These are phyloP conservation scores for Cecropterus lyciades DNA, from an alignment of 1,140 invertebrate species.

Conservation along the genomic window DNA sequence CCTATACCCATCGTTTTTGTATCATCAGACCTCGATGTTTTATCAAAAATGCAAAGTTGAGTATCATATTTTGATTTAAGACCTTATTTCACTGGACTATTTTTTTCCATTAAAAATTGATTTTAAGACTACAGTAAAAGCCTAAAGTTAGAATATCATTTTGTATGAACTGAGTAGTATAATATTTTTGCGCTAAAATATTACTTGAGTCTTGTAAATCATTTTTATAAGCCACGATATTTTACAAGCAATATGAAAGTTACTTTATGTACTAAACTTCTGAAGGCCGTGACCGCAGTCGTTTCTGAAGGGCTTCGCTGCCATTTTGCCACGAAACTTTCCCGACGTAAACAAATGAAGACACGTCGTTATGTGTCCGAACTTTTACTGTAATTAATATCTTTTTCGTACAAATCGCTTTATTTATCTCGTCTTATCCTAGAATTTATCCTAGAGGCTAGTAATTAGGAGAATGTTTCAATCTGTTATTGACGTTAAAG, in stretches of 20 bases:
- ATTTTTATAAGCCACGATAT: constrained; percentile 1
- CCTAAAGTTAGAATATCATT: too few relatives aligned
- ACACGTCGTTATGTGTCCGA: constrained; percentile 21
- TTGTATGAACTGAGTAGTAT: too few relatives aligned
- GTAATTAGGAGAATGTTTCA: too few relatives aligned
- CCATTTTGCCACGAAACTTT: constrained; percentile 44
- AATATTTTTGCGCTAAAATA: too few relatives aligned
- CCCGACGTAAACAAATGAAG: constrained; percentile 53
- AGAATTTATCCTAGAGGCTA: neutral
- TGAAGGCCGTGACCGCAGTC: constrained; percentile 16
- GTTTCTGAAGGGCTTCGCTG: constrained; percentile 12
- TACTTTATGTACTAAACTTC: constrained; percentile 18
- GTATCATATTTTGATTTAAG: too few relatives aligned
- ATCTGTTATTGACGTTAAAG: neutral
- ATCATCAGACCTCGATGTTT: too few relatives aligned
- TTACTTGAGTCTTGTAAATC: constrained; percentile 3
- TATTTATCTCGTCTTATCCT: constrained; percentile 3
- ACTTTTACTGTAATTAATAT: constrained; percentile 16
- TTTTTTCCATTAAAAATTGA: too few relatives aligned
- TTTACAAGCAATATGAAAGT: neutral
- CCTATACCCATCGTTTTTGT: too few relatives aligned
- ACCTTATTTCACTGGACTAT: too few relatives aligned
- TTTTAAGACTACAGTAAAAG: too few relatives aligned
- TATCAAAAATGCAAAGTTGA: too few relatives aligned
- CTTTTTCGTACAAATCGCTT: neutral